Base-by-base conservation (phyloP, 2,888 invertebrate genomes). In the Volucella inanis region DNA sequence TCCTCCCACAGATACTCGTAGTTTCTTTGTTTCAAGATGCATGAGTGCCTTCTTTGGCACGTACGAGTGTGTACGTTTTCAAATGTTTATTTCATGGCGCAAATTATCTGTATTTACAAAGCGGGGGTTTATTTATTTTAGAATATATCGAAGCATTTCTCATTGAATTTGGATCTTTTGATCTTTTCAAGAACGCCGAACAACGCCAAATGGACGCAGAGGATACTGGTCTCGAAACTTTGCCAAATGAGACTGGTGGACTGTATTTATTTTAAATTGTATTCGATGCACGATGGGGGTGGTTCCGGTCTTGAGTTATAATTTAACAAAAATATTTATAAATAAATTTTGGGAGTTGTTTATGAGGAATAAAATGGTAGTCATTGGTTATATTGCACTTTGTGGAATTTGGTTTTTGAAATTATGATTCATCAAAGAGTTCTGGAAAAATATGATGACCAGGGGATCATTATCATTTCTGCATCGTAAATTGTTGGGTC, bases 121-220 rank as follows among this genome's bases (percentile, higher is more conserved):
- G 67, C 81, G 75, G 54, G 31, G 55, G 85, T 89, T 89, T 88
- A 89, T 89, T 89, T 89, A 88, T 89, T 89, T 89, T 87, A 87
- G 87, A 89, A 88, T 77, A 89, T 88, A 88, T 89, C 88, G 62
- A 85, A 71, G 81, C 76, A 81, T 85, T 85, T 81, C 77, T 81
- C 85, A 77, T 72, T 41, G 85, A 57, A 67, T 81, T 47, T 76
- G 62, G 81, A 76, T 85, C 85, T 77, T 85, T 85, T 85, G 81
- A 85, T 85, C 81, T 85, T 68, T 84, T 75, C 52, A 43, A 14
- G 22, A 52, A 43, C 61, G 47, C 10, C 10, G 41, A 52, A 59
- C 43, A 52, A 67, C 50, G 45, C 31, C 15, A 62, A 45, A 75
- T 45, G 39, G 39, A 52, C 38, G 55, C 67, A 62, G 68, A 77